These are phyloP conservation scores for Xenopus petersii DNA, from an alignment of 2,797 vertebrate species.

Conservation along the genomic window DNA sequence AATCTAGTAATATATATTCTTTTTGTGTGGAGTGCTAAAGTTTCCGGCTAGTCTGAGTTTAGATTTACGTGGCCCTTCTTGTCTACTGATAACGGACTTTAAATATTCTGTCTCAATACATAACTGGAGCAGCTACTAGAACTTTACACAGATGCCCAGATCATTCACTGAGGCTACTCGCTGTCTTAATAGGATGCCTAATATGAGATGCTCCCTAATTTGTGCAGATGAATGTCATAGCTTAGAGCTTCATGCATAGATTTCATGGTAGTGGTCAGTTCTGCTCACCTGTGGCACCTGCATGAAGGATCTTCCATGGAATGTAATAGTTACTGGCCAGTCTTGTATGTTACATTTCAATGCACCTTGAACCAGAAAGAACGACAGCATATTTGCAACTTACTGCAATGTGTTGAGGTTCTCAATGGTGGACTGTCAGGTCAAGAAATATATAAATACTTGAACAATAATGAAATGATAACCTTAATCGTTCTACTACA, in stretches of 20 bases:
- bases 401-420: too few relatives aligned
- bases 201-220: not conserved
- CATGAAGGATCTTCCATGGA: conserved; percentile 26
- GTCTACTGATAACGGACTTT: not conserved
- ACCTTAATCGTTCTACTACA: too few relatives aligned
- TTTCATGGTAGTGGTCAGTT: conserved; percentile 20
- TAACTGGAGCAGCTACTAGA: too few relatives aligned
- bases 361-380: not conserved
- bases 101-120: not conserved
- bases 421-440: too few relatives aligned
- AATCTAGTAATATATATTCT: too few relatives aligned
- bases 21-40: too few relatives aligned
- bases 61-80: not conserved
- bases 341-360: conserved; percentile 3
- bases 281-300: conserved; percentile 32
- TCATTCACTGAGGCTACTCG: not conserved
- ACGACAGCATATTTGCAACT: too few relatives aligned
- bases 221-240: conserved; percentile 8
- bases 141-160: not conserved
- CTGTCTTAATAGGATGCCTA: not conserved
- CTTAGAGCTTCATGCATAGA: conserved; percentile 28
- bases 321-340: conserved; percentile 33
- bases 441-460: too few relatives aligned
- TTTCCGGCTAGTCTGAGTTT: too few relatives aligned
- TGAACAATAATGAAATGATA: too few relatives aligned